Base-by-base conservation (phyloP, 2,888 invertebrate species). In the Creontiades dilutus region DNA sequence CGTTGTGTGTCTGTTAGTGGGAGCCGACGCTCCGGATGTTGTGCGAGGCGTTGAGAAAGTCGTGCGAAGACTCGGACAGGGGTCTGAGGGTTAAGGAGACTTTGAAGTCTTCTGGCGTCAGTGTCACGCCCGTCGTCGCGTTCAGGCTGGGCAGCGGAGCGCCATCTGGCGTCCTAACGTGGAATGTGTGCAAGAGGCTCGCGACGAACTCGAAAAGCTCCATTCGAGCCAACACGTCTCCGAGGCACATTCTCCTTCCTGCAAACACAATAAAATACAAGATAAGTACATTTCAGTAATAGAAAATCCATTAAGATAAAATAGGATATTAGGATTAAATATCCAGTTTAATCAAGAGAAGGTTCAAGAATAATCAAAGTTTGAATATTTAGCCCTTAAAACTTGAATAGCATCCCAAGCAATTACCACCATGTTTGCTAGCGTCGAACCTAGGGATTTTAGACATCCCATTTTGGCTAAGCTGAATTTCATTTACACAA, bases 191-290 rank as follows among this genome's bases (percentile, higher is more conserved):
- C 93, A 98, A 94, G 92, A 98, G 94, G 90, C 96, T 96, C 11
- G 97, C 94, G 93, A 98, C 97, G 94, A 98, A 98, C 92, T 98
- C 95, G 93, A 97, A 98, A 92, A 98, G 95, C 93, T 98, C 98
- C 97, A 97, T 97, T 90, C 96, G 95, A 0, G 98, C 98, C 86
- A 98, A 94, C 0, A 96, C 96, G 93, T 98, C 97, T 0, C 98
- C 98, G 23, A 98, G 94, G 92, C 98, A 98, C 96, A 97, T 97
- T 48, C 98, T 95, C 61, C 97, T 94, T 0, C 98, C 94, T 93
- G 92, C 3, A 86, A 90, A 90, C 52, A 46, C 78, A 87, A 47
- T 46, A 37, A 87, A 87, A 37, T n/a, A n/a, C n/a, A 87, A 11
- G 28, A 28, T 13, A 46, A 37, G 37, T 37, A 37, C 37, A 37